These are phyloP conservation scores for Merops nubicus DNA, from an alignment of 2,113 vertebrate genomes.

Conservation along the genomic window DNA sequence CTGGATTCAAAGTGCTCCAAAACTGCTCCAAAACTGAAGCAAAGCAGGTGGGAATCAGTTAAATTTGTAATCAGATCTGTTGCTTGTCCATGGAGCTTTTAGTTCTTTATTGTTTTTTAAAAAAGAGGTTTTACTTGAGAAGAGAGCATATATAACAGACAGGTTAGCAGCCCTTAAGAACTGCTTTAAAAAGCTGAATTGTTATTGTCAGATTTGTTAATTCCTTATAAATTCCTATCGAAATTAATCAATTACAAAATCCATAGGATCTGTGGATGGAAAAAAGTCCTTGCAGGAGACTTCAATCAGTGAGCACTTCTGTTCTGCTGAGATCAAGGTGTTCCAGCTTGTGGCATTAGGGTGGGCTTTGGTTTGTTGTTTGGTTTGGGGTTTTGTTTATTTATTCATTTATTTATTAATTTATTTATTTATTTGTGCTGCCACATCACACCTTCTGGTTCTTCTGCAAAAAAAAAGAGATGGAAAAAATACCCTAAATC, in stretches of 20 bases:
- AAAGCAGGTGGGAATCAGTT: conserved; percentile 18
- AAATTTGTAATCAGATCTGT: conserved; percentile 19
- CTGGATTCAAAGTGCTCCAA: conserved; percentile 13
- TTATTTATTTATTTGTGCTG: not conserved
- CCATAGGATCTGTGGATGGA: not conserved
- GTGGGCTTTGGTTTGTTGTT: not conserved
- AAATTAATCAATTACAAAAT: not conserved
- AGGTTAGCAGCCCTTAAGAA: not conserved
- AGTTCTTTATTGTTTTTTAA: not conserved
- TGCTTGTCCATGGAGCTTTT: not conserved
- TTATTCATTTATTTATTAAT: too few relatives aligned
- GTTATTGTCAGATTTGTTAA: not conserved
- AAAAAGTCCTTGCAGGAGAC: not conserved
- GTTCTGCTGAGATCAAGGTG: not conserved
- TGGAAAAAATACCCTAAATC: not conserved
- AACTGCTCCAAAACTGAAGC: conserved; percentile 41
- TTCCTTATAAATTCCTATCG: not conserved
- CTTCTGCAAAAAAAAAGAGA: not conserved
- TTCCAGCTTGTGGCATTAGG: not conserved
- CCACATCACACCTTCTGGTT: not conserved
- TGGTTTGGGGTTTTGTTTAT: not conserved
- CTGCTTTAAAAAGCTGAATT: not conserved
- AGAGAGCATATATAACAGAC: not conserved
- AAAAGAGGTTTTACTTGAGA: conserved; percentile 1
- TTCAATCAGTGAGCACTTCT: not conserved